These are phyloP conservation scores for Perognathus longimembris DNA, from an alignment of 2,113 vertebrate genomes.

Conservation along the genomic window DNA sequence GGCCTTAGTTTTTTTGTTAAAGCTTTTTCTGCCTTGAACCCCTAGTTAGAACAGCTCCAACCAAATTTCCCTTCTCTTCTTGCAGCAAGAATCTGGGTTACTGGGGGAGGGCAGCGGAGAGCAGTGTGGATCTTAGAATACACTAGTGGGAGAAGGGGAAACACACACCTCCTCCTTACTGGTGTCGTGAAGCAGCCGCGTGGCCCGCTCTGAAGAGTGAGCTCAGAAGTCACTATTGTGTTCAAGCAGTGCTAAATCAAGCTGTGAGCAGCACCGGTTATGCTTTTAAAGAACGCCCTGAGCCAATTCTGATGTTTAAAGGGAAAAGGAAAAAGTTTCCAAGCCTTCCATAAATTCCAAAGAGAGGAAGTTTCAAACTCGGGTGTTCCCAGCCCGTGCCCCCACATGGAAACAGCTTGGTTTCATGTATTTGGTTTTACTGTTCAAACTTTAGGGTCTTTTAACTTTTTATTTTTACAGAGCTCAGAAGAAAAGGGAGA, in stretches of 20 bases:
- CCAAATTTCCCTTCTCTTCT: constrained; percentile 86
- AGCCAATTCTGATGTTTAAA: constrained; percentile 81
- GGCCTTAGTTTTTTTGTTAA: no score
- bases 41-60: constrained; percentile 82
- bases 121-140: constrained; percentile 88
- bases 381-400: constrained; percentile 85
- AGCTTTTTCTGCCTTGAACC: constrained; percentile 74
- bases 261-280: constrained; percentile 83
- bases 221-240: constrained; percentile 89
- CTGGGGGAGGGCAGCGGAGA: constrained; percentile 83
- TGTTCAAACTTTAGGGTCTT: constrained; percentile 79
- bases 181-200: constrained; percentile 88
- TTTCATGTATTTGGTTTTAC: constrained; percentile 84
- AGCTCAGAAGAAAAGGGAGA: constrained; percentile 76
- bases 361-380: constrained; percentile 87
- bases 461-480: constrained; percentile 82
- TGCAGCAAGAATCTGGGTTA: constrained; percentile 88
- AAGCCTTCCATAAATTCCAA: constrained; percentile 85
- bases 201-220: constrained; percentile 86
- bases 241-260: constrained; percentile 88
- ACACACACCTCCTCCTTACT: constrained; percentile 77
- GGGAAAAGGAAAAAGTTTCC: constrained; percentile 75
- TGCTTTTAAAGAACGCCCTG: constrained; percentile 79
- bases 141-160: constrained; percentile 83
- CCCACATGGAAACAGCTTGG: constrained; percentile 83